Conservation (phyloP, 2,888 invertebrate genomes). For the Pocota personata region DNA sequence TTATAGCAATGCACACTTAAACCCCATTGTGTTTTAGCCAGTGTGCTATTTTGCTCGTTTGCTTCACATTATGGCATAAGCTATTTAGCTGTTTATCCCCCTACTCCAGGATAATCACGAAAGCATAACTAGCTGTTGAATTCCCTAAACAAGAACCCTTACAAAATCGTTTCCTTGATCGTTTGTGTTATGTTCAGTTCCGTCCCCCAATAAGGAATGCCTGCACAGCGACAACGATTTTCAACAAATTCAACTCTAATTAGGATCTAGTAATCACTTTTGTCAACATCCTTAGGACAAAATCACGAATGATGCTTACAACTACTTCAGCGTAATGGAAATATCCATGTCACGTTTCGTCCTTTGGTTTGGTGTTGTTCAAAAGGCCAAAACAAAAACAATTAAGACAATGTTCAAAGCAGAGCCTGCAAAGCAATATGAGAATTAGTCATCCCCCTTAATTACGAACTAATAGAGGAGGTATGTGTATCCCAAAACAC, state of each 20-base stretch:
- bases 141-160: not conserved
- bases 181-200: not conserved
- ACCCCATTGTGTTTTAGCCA: too few species aligned
- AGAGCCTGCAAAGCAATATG: slow-evolving; percentile 10
- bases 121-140: not conserved
- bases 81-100: not conserved
- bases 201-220: not conserved
- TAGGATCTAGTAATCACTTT: slow-evolving; percentile 28
- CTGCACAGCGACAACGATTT: not conserved
- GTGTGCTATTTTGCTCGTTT: too few species aligned
- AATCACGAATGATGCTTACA: slow-evolving; percentile 18
- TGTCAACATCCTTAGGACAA: slow-evolving; percentile 27
- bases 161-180: not conserved
- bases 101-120: not conserved
- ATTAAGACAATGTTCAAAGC: slow-evolving; percentile 11
- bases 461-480: slow-evolving; percentile 44
- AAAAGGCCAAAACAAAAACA: slow-evolving; percentile 33
- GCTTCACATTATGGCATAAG: not conserved
- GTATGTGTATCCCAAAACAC: slow-evolving; percentile 2
- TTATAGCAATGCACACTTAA: too few species aligned
- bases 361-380: not conserved
- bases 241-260: slow-evolving; percentile 29
- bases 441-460: slow-evolving; percentile 39
- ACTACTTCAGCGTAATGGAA: slow-evolving; percentile 14
- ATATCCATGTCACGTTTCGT: slow-evolving; percentile 31